Percentiles rank a stretch among this genome's conserved stretches.
Evolutionary conservation across 2,797 vertebrate species (phyloP).

Genomic region (Tenualosa thibaudeaui): DNA sequence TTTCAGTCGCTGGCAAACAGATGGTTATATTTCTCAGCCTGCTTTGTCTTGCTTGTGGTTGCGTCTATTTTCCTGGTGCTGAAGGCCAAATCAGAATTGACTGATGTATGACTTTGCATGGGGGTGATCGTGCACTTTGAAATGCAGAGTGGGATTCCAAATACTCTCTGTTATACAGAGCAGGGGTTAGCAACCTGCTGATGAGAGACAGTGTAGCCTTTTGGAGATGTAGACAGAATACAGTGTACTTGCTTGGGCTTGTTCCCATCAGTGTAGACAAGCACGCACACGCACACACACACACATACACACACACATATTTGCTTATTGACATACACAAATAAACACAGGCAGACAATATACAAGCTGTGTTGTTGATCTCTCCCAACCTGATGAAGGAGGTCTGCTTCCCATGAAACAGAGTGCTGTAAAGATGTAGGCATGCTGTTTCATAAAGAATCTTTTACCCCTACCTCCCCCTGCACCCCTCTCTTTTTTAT

Average conservation of each 20-base stretch:
- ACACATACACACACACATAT: constrained; percentile 25
- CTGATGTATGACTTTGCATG: constrained; percentile 68
- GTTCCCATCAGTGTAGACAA: background rate
- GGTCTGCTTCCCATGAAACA: constrained; percentile 60
- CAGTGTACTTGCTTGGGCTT: background rate
- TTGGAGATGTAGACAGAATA: background rate
- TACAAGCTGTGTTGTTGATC: constrained; percentile 55
- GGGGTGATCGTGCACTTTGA: constrained; percentile 7
- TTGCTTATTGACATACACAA: background rate
- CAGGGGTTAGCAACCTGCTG: background rate
- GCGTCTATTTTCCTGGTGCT: background rate
- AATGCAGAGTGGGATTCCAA: background rate
- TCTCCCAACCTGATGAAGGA: background rate
- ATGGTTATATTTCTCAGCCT: constrained; percentile 51
- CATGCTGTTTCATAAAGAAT: constrained; percentile 63
- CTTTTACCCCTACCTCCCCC: constrained; percentile 43
- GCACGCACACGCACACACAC: background rate
- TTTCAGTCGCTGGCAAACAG: constrained; percentile 49
- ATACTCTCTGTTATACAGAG: background rate
- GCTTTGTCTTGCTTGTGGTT: constrained; percentile 26
- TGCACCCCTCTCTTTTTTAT: constrained; percentile 61
- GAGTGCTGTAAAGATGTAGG: constrained; percentile 67
- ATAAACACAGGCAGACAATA: constrained; percentile 62
- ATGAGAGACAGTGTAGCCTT: background rate
- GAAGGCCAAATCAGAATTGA: constrained; percentile 73